Evolutionary conservation across 2,888 invertebrate species (phyloP).

Genomic region (Yponomeuta sedellus): DNA sequence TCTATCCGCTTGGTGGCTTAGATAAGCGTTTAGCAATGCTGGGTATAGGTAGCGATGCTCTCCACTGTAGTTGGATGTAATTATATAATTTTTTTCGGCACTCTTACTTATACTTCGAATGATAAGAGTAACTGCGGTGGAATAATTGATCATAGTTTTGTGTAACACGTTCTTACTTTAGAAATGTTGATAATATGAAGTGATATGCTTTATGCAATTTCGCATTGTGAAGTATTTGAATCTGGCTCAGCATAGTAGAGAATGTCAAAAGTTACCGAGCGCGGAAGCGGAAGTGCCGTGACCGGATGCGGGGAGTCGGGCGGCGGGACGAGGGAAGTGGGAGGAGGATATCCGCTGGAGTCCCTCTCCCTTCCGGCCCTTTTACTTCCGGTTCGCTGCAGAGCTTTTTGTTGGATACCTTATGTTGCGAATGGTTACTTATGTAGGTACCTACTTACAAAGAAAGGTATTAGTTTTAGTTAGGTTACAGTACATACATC

Average conservation of each 20-base stretch:
- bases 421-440: not conserved
- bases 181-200: too few relatives aligned
- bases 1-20: not conserved
- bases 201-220: too few relatives aligned
- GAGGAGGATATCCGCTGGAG: slow-evolving; percentile 39
- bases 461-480: too few relatives aligned
- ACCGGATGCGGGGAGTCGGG: slow-evolving; percentile 37
- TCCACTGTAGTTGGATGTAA: too few relatives aligned
- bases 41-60: too few relatives aligned
- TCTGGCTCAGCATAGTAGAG: not conserved
- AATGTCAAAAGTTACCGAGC: slow-evolving; percentile 31
- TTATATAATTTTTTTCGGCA: too few relatives aligned
- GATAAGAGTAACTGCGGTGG: too few relatives aligned
- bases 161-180: too few relatives aligned
- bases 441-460: too few relatives aligned
- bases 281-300: slow-evolving; percentile 43
- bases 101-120: too few relatives aligned
- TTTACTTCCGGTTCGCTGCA: slow-evolving; percentile 44
- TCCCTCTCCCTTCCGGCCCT: slow-evolving; percentile 47
- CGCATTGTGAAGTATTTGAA: not conserved
- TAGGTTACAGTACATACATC: too few relatives aligned
- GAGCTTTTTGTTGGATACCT: slow-evolving; percentile 25
- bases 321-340: slow-evolving; percentile 26
- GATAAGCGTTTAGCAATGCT: not conserved
- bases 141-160: too few relatives aligned